These are phyloP conservation scores for Drosophila rubida DNA, from an alignment of 2,888 invertebrate genomes.

Conservation along the genomic window DNA sequence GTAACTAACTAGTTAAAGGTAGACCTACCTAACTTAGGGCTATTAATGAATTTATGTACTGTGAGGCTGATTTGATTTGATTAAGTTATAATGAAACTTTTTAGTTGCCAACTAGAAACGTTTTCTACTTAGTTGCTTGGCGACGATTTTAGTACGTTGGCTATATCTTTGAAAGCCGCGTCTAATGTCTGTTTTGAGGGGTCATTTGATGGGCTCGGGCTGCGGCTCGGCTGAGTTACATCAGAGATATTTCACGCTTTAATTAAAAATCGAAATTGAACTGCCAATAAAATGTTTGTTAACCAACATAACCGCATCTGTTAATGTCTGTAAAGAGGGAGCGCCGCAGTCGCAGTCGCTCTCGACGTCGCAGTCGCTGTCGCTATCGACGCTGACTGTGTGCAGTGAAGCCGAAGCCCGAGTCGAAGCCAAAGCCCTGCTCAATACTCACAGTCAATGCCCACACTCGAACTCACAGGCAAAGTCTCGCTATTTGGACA, in stretches of 20 bases:
- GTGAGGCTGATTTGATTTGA: no score
- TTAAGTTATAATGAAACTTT: no score
- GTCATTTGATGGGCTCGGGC: neutral
- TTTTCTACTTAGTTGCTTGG: no score
- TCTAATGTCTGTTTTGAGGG: neutral
- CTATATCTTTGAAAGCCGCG: neutral
- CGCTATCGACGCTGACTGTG: constrained; percentile 46
- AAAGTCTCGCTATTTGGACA: constrained; percentile 19
- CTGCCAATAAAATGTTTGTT: constrained; percentile 78
- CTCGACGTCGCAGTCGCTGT: constrained; percentile 9
- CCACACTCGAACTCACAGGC: constrained; percentile 3
- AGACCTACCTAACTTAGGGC: no score
- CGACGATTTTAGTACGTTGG: neutral
- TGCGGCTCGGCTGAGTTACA: constrained; percentile 20
- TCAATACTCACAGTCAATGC: neutral
- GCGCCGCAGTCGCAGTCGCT: constrained; percentile 45
- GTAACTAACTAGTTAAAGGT: no score
- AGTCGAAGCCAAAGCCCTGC: constrained; percentile 17
- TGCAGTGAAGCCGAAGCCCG: constrained; percentile 71
- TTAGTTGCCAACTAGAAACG: no score
- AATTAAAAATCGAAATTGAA: constrained; percentile 78
- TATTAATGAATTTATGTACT: no score
- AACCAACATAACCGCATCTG: constrained; percentile 80
- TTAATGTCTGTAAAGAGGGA: constrained; percentile 68
- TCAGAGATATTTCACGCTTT: constrained; percentile 67